Evolutionary conservation across 2,888 invertebrate genomes (phyloP).

Genomic region (Andrena camellia): DNA sequence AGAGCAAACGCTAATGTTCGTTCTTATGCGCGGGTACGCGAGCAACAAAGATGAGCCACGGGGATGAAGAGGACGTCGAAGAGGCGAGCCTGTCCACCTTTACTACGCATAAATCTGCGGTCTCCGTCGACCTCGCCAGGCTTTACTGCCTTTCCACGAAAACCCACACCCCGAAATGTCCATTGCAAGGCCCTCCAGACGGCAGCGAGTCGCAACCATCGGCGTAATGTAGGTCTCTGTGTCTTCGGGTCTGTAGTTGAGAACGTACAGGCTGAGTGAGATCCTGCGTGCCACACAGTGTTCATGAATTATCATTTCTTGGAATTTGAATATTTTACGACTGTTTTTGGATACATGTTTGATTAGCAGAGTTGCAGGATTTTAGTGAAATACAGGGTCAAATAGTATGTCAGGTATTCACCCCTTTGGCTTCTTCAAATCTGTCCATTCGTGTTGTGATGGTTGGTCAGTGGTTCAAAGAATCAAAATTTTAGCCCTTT

Average conservation of each 20-base stretch:
- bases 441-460: too few relatives aligned
- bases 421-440: too few relatives aligned
- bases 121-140: constrained; percentile 67
- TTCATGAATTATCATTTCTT: too few relatives aligned
- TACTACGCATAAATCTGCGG: constrained; percentile 83
- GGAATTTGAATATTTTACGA: too few relatives aligned
- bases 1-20: constrained; percentile 77
- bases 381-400: too few relatives aligned
- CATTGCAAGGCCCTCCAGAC: constrained; percentile 33
- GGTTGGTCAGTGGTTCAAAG: too few relatives aligned
- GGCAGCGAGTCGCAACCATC: constrained; percentile 42
- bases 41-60: constrained; percentile 15
- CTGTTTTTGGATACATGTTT: too few relatives aligned
- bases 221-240: constrained; percentile 75
- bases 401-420: too few relatives aligned
- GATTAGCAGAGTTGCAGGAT: too few relatives aligned
- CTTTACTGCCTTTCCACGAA: constrained; percentile 82
- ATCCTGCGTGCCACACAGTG: too few relatives aligned
- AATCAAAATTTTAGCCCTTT: too few relatives aligned
- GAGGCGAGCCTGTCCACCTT: constrained; percentile 69
- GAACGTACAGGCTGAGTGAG: not conserved
- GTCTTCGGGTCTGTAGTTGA: constrained; percentile 58
- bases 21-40: constrained; percentile 60
- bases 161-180: constrained; percentile 67
- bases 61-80: constrained; percentile 53